A percentile compares a stretch with the other conserved stretches of the same genome.
Evolutionary conservation across 2,113 vertebrate genomes (phyloP).

Genomic region (Psammodynastes pulverulentus): DNA sequence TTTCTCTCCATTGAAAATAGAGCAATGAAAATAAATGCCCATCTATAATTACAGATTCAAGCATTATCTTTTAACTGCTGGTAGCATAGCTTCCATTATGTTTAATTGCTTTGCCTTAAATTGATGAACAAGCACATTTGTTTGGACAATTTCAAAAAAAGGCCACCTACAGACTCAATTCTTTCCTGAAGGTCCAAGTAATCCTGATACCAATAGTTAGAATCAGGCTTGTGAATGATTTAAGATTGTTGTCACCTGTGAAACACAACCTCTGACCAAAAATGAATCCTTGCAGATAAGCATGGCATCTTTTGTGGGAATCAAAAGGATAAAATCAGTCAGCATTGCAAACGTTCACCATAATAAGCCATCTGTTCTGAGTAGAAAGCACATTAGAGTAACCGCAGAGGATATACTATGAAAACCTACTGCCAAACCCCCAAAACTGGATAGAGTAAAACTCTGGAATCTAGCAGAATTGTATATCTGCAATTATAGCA

Average conservation of each 20-base stretch:
- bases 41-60: neutral
- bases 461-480: conserved; percentile 27
- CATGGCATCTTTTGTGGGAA: neutral
- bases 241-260: neutral
- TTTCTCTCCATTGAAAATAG: neutral
- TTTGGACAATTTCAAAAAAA: neutral
- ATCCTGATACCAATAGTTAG: neutral
- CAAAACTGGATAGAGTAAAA: conserved; percentile 36
- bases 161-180: neutral
- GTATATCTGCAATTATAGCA: neutral
- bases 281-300: neutral
- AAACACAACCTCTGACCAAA: neutral
- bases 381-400: conserved; percentile 47
- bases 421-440: conserved; percentile 46
- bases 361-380: conserved; percentile 58
- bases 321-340: neutral
- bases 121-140: neutral
- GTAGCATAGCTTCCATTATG: neutral
- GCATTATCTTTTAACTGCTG: neutral
- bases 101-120: neutral
- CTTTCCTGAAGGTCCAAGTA: neutral
- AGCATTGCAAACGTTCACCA: conserved; percentile 21
- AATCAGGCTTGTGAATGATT: neutral
- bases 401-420: conserved; percentile 54
- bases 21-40: neutral